These are phyloP conservation scores for Drosophila borborema DNA, from an alignment of 2,888 invertebrate species.

Conservation along the genomic window DNA sequence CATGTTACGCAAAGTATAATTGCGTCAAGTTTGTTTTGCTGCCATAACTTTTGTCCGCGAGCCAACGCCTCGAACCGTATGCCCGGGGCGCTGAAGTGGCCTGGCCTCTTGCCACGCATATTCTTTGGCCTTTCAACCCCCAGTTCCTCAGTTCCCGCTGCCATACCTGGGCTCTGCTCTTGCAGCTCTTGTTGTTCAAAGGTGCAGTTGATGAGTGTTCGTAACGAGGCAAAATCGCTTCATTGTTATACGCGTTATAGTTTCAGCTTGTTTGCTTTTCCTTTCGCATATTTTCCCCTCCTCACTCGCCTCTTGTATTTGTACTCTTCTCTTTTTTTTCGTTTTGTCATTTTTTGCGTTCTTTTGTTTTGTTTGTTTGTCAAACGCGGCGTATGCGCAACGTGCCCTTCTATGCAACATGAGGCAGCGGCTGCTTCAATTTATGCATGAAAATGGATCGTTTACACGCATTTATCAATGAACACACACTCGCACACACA, in stretches of 20 bases:
- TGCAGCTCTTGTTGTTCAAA: slow-evolving; percentile 61
- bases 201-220: slow-evolving; percentile 82
- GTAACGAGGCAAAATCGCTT: slow-evolving; percentile 82
- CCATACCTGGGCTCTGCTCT: neutral
- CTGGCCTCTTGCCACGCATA: slow-evolving; percentile 24
- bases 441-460: slow-evolving; percentile 63
- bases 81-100: slow-evolving; percentile 46
- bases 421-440: slow-evolving; percentile 40
- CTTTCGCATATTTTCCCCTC: neutral
- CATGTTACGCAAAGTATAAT: slow-evolving; percentile 82
- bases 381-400: slow-evolving; percentile 72
- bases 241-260: slow-evolving; percentile 71
- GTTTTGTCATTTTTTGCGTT: slow-evolving; percentile 21
- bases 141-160: neutral
- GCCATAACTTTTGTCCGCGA: slow-evolving; percentile 78
- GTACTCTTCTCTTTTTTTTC: neutral
- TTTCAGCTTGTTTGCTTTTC: slow-evolving; percentile 55
- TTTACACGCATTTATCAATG: slow-evolving; percentile 70
- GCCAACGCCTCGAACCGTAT: slow-evolving; percentile 64
- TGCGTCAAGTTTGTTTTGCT: slow-evolving; percentile 82
- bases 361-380: slow-evolving; percentile 65
- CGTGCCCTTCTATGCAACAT: slow-evolving; percentile 57
- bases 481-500: slow-evolving; percentile 28
- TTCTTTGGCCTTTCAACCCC: slow-evolving; percentile 7
- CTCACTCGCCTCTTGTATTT: slow-evolving; percentile 9